Base-by-base conservation (phyloP, 2,113 vertebrate species). In the Scopus umbretta region DNA sequence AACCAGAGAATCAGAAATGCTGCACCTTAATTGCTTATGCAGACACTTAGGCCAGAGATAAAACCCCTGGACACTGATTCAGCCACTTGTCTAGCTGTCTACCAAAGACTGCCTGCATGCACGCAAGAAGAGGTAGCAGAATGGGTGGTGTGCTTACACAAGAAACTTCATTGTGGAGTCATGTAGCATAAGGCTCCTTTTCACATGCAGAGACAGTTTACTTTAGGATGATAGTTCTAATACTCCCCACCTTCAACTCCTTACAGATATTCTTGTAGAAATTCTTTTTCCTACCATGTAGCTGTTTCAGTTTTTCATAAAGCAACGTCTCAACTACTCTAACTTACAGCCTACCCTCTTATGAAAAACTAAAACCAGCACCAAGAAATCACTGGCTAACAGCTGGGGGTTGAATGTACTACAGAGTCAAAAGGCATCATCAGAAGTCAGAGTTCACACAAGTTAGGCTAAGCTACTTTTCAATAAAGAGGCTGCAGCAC, bases 111-210 rank as follows among this genome's bases (percentile, higher is more conserved):
- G 52, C 1, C 71, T 68, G 42, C 55, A 67, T 4, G 32, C 25
- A 61, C 11, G 3, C 9, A 52, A 9, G 7, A 22, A 75, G 32
- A 78, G 42, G 9, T 11, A 20, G 0, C 5, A 50, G 53, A 93
- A 67, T 0, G 4, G 42, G 47, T 12, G 18, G 8, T 42, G n/a
- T 52, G 49, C 75, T 88, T 40, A 45, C 6, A 70, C 11, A 8
- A 88, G 36, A 61, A 83, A 56, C 15, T 70, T 88, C n/a, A 45
- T 0, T 32, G 21, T 17, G 19, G 15, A 81, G 26, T 43, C 30
- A n/a, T 0, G 11, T 3, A 75, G 22, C 0, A 0, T 10, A 52
- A 81, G 13, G 15, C 19, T 47, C 26, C 27, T 86, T 92, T 70
- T 53, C 49, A 40, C 27, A 36, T 4, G 17, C 23, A 63, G 8